Conservation (phyloP, 2,113 vertebrate genomes). For the Spilogale gracilis region DNA sequence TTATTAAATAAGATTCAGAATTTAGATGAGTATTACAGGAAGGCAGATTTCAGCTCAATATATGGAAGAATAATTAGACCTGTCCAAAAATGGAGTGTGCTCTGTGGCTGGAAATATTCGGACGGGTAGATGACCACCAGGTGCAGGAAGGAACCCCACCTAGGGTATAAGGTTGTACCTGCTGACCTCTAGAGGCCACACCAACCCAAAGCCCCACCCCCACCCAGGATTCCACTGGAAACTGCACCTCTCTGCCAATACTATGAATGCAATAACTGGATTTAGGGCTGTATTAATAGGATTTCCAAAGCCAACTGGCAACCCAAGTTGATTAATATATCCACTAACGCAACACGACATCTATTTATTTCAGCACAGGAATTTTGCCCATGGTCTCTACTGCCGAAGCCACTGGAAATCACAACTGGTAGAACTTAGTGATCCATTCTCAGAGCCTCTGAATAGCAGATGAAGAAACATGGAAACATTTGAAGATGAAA, state of each 20-base stretch:
- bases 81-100: constrained; percentile 10
- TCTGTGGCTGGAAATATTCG: neutral
- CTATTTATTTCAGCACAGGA: neutral
- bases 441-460: neutral
- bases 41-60: neutral
- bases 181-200: neutral
- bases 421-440: neutral
- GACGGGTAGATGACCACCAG: neutral
- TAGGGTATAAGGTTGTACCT: neutral
- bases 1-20: neutral
- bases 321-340: neutral
- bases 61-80: constrained; percentile 28
- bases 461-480: neutral
- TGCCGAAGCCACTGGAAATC: neutral
- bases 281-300: neutral
- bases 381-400: neutral
- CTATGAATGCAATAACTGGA: neutral
- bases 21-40: neutral
- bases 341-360: neutral
- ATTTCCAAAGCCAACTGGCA: constrained; percentile 31
- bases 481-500: neutral
- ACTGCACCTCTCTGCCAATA: neutral
- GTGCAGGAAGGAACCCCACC: neutral
- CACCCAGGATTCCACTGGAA: neutral
- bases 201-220: neutral